Conservation (phyloP, 2,113 vertebrate genomes). For the Xyrauchen texanus region DNA sequence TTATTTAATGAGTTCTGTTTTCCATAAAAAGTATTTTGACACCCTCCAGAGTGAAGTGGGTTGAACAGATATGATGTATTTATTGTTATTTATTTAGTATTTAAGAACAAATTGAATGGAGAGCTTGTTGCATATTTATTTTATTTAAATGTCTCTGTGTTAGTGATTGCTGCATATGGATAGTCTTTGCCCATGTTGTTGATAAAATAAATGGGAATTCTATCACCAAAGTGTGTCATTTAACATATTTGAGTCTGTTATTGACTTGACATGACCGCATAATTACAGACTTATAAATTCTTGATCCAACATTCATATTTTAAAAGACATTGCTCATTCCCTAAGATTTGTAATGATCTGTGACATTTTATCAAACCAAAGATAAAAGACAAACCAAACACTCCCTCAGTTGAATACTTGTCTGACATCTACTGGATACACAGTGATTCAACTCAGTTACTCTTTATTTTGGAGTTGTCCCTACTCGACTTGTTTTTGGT, state of each 20-base stretch:
- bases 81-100: slow-evolving; percentile 87
- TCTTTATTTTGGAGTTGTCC: too few relatives aligned
- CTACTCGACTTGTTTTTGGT: too few relatives aligned
- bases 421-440: slow-evolving; percentile 45
- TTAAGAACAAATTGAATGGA: slow-evolving; percentile 86
- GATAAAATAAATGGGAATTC: slow-evolving; percentile 84
- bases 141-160: slow-evolving; percentile 86
- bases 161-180: slow-evolving; percentile 84
- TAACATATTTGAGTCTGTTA: background rate
- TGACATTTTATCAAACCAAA: background rate
- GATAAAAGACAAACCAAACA: background rate
- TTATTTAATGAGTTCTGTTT: slow-evolving; percentile 77
- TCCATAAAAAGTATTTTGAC: slow-evolving; percentile 80
- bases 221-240: slow-evolving; percentile 49
- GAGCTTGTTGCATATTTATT: slow-evolving; percentile 92
- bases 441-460: background rate
- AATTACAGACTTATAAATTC: background rate
- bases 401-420: background rate
- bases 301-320: background rate
- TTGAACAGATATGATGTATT: slow-evolving; percentile 80
- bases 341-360: background rate
- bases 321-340: background rate
- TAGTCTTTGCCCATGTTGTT: slow-evolving; percentile 79
- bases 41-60: slow-evolving; percentile 77
- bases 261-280: background rate